Conservation (phyloP, 2,797 vertebrate species). For the Characodon lateralis region DNA sequence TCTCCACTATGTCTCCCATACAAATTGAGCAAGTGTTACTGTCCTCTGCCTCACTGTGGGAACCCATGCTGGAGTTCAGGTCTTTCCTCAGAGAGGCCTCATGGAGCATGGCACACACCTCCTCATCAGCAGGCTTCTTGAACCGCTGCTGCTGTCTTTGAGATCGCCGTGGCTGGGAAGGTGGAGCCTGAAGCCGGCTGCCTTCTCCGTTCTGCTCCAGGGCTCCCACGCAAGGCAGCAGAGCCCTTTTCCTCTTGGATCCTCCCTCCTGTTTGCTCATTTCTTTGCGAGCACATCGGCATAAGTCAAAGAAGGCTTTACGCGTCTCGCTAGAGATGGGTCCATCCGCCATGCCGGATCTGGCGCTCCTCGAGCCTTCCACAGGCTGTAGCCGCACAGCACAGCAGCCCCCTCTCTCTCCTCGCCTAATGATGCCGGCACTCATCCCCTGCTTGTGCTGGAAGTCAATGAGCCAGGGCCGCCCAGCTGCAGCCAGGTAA, state of each 20-base stretch:
- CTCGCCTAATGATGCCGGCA: constrained; percentile 88
- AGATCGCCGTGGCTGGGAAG: constrained; percentile 79
- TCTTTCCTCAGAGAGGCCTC: constrained; percentile 77
- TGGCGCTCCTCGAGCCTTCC: constrained; percentile 78
- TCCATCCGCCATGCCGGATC: constrained; percentile 77
- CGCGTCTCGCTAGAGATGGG: constrained; percentile 82
- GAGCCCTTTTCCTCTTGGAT: constrained; percentile 85
- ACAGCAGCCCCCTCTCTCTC: constrained; percentile 93
- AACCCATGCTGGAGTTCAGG: constrained; percentile 60
- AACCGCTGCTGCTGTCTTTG: constrained; percentile 85
- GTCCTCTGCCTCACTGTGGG: constrained; percentile 82
- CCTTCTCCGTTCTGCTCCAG: constrained; percentile 82
- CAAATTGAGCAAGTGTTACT: constrained; percentile 88
- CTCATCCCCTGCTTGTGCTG: constrained; percentile 91
- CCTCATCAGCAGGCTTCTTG: constrained; percentile 83
- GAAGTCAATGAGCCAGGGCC: constrained; percentile 90
- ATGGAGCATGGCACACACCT: constrained; percentile 78
- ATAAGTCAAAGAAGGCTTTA: constrained; percentile 93
- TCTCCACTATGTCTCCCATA: constrained; percentile 92
- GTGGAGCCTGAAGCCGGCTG: constrained; percentile 76
- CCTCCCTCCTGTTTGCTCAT: constrained; percentile 92
- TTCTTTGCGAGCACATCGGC: constrained; percentile 89
- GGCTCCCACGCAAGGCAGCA: constrained; percentile 85
- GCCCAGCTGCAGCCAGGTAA: constrained; percentile 90
- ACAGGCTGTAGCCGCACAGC: constrained; percentile 88